phyloP scores from a whole-genome alignment of 2,888 invertebrate species.

The Phania funesta region DNA sequence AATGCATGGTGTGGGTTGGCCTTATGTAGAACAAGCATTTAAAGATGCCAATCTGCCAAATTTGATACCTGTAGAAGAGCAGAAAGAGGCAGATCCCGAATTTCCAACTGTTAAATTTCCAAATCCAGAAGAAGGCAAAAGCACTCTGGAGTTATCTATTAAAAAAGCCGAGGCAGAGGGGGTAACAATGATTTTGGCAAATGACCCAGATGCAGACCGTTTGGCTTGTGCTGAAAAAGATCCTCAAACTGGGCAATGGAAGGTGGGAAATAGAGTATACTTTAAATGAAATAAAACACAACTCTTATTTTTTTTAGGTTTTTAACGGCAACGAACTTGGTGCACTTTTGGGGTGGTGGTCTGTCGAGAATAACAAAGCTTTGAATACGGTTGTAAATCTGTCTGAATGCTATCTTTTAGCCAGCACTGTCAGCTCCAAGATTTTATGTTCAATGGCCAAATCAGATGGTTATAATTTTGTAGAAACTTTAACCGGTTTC shows the following conservation, averaged over 20 bases:
- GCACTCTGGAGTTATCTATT: constrained; percentile 88
- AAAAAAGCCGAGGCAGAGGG: constrained; percentile 87
- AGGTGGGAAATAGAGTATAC: constrained; percentile 68
- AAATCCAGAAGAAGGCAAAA: constrained; percentile 97
- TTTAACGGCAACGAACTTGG: constrained; percentile 98
- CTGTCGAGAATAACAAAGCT: constrained; percentile 83
- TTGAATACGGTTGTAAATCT: constrained; percentile 80
- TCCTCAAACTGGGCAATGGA: constrained; percentile 73
- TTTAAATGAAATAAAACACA: not conserved
- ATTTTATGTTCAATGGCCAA: constrained; percentile 91
- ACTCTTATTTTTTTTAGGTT: constrained; percentile 71
- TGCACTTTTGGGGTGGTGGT: constrained; percentile 96
- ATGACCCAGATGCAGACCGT: constrained; percentile 99
- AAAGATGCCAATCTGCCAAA: constrained; percentile 86
- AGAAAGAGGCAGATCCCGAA: constrained; percentile 95
- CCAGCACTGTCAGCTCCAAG: constrained; percentile 98
- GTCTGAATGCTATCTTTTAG: constrained; percentile 89
- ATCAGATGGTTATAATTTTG: constrained; percentile 87
- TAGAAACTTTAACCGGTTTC: constrained; percentile 98
- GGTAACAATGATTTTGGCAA: constrained; percentile 91
- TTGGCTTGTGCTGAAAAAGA: constrained; percentile 94
- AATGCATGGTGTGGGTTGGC: constrained; percentile 98
- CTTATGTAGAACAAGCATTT: constrained; percentile 88
- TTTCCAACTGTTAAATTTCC: constrained; percentile 98
- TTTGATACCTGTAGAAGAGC: constrained; percentile 81